Conservation (phyloP, 2,113 vertebrate species). For the Hippoglossus stenolepis region DNA sequence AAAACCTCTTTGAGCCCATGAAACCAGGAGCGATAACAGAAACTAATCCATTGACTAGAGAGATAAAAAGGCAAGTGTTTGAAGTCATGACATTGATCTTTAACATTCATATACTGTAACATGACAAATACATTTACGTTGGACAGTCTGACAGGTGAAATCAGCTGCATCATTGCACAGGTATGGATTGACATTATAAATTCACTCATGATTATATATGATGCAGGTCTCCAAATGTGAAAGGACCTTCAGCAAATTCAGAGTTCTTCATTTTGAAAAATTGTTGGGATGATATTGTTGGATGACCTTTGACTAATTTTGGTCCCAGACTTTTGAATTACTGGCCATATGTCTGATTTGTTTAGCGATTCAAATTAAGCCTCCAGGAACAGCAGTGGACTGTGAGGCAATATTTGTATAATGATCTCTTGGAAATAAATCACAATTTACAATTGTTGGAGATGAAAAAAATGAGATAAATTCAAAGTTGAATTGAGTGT, state of each 20-base stretch:
- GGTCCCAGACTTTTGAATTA: background rate
- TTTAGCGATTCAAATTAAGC: background rate
- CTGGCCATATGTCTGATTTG: background rate
- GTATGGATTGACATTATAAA: background rate
- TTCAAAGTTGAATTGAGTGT: conserved; percentile 1
- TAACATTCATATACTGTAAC: background rate
- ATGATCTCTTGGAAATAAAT: background rate
- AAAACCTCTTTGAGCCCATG: background rate
- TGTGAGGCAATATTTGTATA: background rate
- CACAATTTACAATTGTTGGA: background rate
- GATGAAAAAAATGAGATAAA: background rate
- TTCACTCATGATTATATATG: background rate
- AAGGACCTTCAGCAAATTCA: background rate
- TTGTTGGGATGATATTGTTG: background rate
- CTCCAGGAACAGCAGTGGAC: background rate
- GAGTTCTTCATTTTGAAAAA: no score
- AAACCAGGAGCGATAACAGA: conserved; percentile 9
- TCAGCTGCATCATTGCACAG: background rate
- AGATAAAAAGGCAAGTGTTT: background rate
- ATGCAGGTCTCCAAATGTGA: conserved; percentile 10
- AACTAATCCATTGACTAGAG: conserved; percentile 17
- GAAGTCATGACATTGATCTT: background rate
- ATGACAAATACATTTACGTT: background rate
- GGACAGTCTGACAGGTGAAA: background rate
- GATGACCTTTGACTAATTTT: background rate